phyloP scores from a whole-genome alignment of 1,140 invertebrate genomes.

The Conopomorpha cramerella region DNA sequence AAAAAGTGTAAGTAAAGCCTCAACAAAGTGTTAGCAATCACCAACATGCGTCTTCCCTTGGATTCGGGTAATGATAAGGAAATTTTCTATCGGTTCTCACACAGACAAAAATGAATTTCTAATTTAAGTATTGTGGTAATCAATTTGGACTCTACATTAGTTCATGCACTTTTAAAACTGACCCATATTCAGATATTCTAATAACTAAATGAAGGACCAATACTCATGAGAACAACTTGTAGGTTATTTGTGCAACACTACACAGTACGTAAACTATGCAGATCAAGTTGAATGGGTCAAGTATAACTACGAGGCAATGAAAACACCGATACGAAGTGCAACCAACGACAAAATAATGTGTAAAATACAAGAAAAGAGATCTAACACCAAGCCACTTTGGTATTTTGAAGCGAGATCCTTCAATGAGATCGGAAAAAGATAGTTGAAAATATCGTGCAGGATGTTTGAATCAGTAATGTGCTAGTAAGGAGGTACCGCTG shows the following conservation, averaged over 20 bases:
- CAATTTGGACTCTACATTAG: too few relatives aligned
- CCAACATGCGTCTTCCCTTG: too few relatives aligned
- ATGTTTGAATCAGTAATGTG: slow-evolving; percentile 49
- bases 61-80: too few relatives aligned
- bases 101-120: too few relatives aligned
- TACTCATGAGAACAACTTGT: too few relatives aligned
- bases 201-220: too few relatives aligned
- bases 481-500: slow-evolving; percentile 48
- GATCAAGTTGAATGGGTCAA: slow-evolving; percentile 14
- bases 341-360: slow-evolving; percentile 34
- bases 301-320: slow-evolving; percentile 19
- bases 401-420: slow-evolving; percentile 44
- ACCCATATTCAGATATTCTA: too few relatives aligned
- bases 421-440: slow-evolving; percentile 22
- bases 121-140: too few relatives aligned
- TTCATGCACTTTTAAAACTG: too few relatives aligned
- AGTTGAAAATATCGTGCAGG: slow-evolving; percentile 39
- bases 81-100: too few relatives aligned
- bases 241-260: slow-evolving; percentile 16
- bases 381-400: slow-evolving; percentile 48
- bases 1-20: slow-evolving; percentile 8
- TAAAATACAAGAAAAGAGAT: slow-evolving; percentile 35
- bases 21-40: too few relatives aligned
- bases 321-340: slow-evolving; percentile 46
- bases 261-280: too few relatives aligned